Base-by-base conservation (phyloP, 2,888 invertebrate species). In the Coenonympha arcania region DNA sequence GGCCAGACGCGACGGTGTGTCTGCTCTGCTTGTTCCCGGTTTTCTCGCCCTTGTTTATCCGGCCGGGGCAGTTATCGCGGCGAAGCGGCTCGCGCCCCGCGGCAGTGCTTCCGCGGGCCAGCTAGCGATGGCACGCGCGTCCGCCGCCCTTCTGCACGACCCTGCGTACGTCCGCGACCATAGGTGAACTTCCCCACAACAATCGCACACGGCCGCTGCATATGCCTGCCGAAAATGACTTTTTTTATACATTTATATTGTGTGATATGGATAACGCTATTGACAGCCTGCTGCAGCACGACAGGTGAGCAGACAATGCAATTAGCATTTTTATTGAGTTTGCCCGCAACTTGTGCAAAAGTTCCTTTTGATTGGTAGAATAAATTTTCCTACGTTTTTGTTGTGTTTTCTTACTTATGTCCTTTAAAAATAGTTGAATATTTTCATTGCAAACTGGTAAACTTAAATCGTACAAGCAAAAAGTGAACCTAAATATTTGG, bases 1-100 rank as follows among this genome's bases (percentile, higher is more conserved):
- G 74, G 76, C 71, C 70, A 78, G 77, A n/a, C 79, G 84, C 84
- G 86, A 86, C 86, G 83, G 83, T 80, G 79, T 85, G 86, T 86
- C 86, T 84, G 79, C 76, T 86, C 86, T 84, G 79, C 76, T 68
- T 69, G 78, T 79, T 75, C 77, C 79, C 77, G 74, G 79, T 78
- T 78, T 76, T 77, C 79, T 81, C 82, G 69, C 75, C 76, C 76
- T 80, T 85, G 85, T 85, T 86, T 85, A 84, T 84, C 80, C 75
- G 77, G 71, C 72, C 69, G 66, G 79, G 77, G 79, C 74, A 73
- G 77, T 74, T 71, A 69, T 73, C 62, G 76, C 73, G 71, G 69
- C 73, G 72, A 69, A 68, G 69, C 58, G 61, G 62, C 68, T 68
- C 64, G 68, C 60, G 60, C 64, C 68, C 69, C 68, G 69, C 68